Base-by-base conservation (phyloP, 2,797 vertebrate genomes). In the Molossus alvarezi region DNA sequence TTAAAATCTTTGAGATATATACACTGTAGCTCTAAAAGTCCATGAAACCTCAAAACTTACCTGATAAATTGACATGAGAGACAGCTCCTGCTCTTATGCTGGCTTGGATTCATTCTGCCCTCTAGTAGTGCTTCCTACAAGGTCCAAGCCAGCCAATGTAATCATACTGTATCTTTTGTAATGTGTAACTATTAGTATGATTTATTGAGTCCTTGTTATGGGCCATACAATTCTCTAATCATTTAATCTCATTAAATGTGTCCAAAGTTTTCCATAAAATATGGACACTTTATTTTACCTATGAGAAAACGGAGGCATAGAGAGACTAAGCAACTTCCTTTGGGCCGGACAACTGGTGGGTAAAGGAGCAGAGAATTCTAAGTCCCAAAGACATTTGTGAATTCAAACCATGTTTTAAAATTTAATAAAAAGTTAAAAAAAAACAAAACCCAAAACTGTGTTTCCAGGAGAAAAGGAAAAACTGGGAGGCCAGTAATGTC, bases 391-490 rank as follows among this genome's bases (percentile, higher is more conserved):
- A 58, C n/a, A 51, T 90, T 37, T 88, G 23, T 91, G 53, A 75
- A 69, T 76, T 76, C 18, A 84, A 93, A 72, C 0, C 13, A 0
- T 76, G 6, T 88, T 93, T 80, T 81, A 67, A 82, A 53, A 53
- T 53, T 53, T 13, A 53, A 53, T 53, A 53, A 53, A 13, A 53
- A 53, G 51, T 53, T 53, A 8, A 53, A 53, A 53, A 53, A 10
- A 10, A 53, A 53, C 10, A 33, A 33, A 51, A 51, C 51, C 9
- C 9, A 53, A 53, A 94, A 72, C 60, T 51, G 11, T 23, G 2
- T 90, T 93, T 91, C 45, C 58, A 72, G 53, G 12, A 4, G 10
- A 65, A 88, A 94, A 72, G 21, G 17, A 75, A 91, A 91, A 76
- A 5, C n/a, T 87, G 51, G 21, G 27, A 33, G 27, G 53, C 53